A percentile compares a stretch with the other conserved stretches of the same genome.
Evolutionary conservation across 1,140 invertebrate genomes (phyloP).

Genomic region (Cyclargus thomasi): DNA sequence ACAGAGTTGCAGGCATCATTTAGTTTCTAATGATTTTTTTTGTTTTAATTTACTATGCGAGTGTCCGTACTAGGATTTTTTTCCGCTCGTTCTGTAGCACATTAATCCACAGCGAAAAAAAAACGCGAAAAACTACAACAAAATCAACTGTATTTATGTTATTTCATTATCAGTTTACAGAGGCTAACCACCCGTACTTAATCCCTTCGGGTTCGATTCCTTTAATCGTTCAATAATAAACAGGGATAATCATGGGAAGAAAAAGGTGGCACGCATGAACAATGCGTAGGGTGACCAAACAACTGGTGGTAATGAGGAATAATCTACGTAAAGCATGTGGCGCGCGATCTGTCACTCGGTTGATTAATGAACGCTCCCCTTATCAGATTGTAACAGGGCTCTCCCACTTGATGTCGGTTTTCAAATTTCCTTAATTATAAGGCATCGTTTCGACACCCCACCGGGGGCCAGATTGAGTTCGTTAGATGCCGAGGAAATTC

Average conservation of each 20-base stretch:
- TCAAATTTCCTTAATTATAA: slow-evolving; percentile 70
- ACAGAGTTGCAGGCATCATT: too few species aligned
- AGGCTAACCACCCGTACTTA: neutral
- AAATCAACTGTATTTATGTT: too few species aligned
- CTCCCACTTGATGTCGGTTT: slow-evolving; percentile 50
- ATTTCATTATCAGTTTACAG: too few species aligned
- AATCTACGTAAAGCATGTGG: slow-evolving; percentile 45
- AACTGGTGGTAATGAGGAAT: slow-evolving; percentile 35
- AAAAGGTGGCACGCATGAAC: slow-evolving; percentile 21
- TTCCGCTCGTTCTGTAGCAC: too few species aligned
- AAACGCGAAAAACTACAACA: too few species aligned
- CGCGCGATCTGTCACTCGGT: slow-evolving; percentile 46
- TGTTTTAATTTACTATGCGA: too few species aligned
- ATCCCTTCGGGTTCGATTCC: neutral
- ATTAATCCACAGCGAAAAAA: too few species aligned
- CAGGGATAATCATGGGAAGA: neutral
- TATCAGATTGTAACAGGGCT: slow-evolving; percentile 53
- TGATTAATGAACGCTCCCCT: slow-evolving; percentile 55
- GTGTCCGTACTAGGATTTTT: too few species aligned
- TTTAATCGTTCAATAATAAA: neutral
- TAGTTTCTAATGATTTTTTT: too few species aligned
- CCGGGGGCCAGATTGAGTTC: slow-evolving; percentile 26
- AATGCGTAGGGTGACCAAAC: slow-evolving; percentile 27
- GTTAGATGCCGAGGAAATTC: slow-evolving; percentile 26
- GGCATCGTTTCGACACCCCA: slow-evolving; percentile 47